These are phyloP conservation scores for Rhabdomys dilectus DNA, from an alignment of 2,113 vertebrate species.

Conservation along the genomic window DNA sequence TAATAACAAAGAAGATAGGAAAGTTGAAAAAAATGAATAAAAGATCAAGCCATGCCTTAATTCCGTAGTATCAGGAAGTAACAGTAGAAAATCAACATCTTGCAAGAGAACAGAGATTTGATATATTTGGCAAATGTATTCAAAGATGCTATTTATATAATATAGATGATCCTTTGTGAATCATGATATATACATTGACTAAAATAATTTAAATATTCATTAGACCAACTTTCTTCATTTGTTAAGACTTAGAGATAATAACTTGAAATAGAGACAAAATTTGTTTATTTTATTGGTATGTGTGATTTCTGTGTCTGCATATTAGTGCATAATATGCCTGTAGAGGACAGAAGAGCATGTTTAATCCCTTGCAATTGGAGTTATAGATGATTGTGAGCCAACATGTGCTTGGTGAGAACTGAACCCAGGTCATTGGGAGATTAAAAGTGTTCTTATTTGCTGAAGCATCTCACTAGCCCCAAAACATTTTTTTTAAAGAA, in stretches of 20 bases:
- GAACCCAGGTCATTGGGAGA: not conserved
- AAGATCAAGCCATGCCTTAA: not conserved
- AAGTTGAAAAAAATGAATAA: not conserved
- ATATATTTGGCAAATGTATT: not conserved
- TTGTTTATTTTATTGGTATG: too few relatives aligned
- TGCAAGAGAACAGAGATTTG: not conserved
- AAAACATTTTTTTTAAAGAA: not conserved
- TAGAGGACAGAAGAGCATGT: not conserved
- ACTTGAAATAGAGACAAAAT: not conserved
- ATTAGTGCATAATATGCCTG: not conserved
- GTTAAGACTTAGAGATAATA: not conserved
- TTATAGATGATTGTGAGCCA: not conserved
- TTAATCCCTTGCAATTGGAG: not conserved
- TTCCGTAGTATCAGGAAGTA: not conserved
- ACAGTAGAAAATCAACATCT: not conserved
- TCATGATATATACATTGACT: not conserved
- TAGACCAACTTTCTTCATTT: not conserved
- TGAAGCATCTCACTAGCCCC: not conserved
- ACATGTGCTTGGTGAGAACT: not conserved
- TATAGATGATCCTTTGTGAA: not conserved
- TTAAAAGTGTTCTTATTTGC: too few relatives aligned
- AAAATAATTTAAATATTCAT: not conserved
- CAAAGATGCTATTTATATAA: not conserved
- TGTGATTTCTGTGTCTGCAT: not conserved
- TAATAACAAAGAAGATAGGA: not conserved